Conservation (phyloP, 2,888 invertebrate species). For the Monochamus alternatus region DNA sequence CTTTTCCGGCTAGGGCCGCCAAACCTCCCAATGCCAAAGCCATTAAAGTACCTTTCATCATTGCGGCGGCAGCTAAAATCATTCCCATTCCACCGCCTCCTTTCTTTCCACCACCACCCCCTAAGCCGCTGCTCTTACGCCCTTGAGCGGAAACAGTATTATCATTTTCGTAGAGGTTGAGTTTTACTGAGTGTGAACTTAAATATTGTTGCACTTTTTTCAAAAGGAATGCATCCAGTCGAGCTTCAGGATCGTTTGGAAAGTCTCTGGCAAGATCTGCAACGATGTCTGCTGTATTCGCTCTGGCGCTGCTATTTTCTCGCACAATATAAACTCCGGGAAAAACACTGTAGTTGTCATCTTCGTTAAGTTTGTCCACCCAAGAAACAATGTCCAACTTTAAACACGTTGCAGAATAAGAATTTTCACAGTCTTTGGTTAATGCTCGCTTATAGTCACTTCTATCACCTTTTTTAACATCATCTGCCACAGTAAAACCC, state of each 20-base stretch:
- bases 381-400: conserved; percentile 83
- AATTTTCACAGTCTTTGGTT: conserved; percentile 72
- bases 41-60: conserved; percentile 80
- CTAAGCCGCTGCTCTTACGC: conserved; percentile 62
- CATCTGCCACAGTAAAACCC: conserved; percentile 31
- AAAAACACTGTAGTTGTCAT: conserved; percentile 77
- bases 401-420: conserved; percentile 81
- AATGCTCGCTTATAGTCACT: conserved; percentile 57
- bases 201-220: conserved; percentile 80
- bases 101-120: conserved; percentile 68
- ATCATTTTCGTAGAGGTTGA: conserved; percentile 73
- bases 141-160: conserved; percentile 42
- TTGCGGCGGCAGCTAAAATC: conserved; percentile 71
- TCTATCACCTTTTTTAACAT: conserved; percentile 40
- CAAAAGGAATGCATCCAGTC: conserved; percentile 81
- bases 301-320: conserved; percentile 70
- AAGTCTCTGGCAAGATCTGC: conserved; percentile 82
- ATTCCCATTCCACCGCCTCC: conserved; percentile 73
- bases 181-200: conserved; percentile 80
- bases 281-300: conserved; percentile 78
- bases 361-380: conserved; percentile 80
- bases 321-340: conserved; percentile 83
- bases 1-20: conserved; percentile 86
- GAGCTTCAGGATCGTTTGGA: conserved; percentile 81
- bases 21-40: conserved; percentile 82